A percentile compares a stretch with the other conserved stretches of the same genome.
phyloP scores from a whole-genome alignment of 1,140 invertebrate species.

The Sweltsa coloradensis region DNA sequence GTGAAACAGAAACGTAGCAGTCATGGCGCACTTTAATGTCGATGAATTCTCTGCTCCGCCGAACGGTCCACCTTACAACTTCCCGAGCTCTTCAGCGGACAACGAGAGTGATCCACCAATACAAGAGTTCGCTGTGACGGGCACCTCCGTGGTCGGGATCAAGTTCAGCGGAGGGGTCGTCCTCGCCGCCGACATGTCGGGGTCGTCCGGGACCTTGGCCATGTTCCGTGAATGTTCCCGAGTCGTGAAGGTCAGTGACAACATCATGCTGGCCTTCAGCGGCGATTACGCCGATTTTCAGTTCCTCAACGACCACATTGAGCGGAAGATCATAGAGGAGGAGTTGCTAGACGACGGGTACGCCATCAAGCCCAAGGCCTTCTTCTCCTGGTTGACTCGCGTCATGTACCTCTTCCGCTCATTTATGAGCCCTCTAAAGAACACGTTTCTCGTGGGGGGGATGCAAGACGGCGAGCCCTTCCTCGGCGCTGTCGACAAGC shows the following conservation, averaged over 20 bases:
- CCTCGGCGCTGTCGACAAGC: slow-evolving; percentile 82
- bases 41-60: too few relatives aligned
- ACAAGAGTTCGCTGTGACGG: too few relatives aligned
- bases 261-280: slow-evolving; percentile 74
- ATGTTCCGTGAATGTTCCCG: slow-evolving; percentile 72
- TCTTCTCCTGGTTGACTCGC: slow-evolving; percentile 88
- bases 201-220: slow-evolving; percentile 84
- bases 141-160: slow-evolving; percentile 79
- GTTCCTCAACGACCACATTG: slow-evolving; percentile 72
- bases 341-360: slow-evolving; percentile 83
- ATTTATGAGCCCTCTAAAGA: slow-evolving; percentile 93
- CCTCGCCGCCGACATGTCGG: slow-evolving; percentile 82
- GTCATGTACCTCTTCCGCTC: slow-evolving; percentile 85
- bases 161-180: slow-evolving; percentile 80
- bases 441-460: slow-evolving; percentile 82
- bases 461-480: slow-evolving; percentile 56
- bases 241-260: slow-evolving; percentile 77
- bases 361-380: slow-evolving; percentile 68
- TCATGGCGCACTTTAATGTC: too few relatives aligned
- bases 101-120: too few relatives aligned
- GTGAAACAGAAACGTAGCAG: too few relatives aligned
- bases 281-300: slow-evolving; percentile 96
- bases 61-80: too few relatives aligned
- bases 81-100: too few relatives aligned
- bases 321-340: slow-evolving; percentile 89